These are phyloP conservation scores for Oryzias javanicus DNA, from an alignment of 2,113 vertebrate genomes.

Conservation along the genomic window DNA sequence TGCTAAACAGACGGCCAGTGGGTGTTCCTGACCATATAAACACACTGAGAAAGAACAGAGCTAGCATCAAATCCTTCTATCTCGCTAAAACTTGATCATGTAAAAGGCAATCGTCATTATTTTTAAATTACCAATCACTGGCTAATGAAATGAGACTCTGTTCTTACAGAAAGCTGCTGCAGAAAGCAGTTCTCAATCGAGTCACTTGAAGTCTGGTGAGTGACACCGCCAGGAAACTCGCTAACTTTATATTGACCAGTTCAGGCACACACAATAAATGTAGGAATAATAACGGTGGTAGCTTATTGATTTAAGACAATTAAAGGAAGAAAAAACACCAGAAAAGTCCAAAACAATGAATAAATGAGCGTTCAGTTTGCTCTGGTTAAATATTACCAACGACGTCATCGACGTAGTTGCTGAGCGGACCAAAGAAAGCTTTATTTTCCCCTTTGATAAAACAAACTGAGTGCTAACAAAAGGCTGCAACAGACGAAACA, in stretches of 20 bases:
- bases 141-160: too few species aligned
- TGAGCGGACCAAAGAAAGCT: neutral
- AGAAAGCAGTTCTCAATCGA: too few species aligned
- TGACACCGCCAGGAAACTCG: conserved; percentile 13
- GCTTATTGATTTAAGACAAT: neutral
- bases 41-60: neutral
- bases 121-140: too few species aligned
- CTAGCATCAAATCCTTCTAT: neutral
- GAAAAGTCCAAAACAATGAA: neutral
- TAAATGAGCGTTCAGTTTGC: neutral
- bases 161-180: too few species aligned
- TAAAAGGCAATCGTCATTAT: neutral
- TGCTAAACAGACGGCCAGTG: conserved; percentile 11
- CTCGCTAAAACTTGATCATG: neutral
- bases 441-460: neutral
- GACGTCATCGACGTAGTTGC: neutral
- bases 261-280: neutral
- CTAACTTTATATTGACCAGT: neutral
- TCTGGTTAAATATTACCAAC: conserved; percentile 4
- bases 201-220: neutral
- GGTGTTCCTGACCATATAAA: neutral
- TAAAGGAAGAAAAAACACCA: too few species aligned
- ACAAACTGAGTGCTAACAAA: neutral
- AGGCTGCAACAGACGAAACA: neutral
- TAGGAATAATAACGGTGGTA: neutral